Conservation (phyloP, 1,140 invertebrate genomes). For the Brachionus asplanchnoidis region DNA sequence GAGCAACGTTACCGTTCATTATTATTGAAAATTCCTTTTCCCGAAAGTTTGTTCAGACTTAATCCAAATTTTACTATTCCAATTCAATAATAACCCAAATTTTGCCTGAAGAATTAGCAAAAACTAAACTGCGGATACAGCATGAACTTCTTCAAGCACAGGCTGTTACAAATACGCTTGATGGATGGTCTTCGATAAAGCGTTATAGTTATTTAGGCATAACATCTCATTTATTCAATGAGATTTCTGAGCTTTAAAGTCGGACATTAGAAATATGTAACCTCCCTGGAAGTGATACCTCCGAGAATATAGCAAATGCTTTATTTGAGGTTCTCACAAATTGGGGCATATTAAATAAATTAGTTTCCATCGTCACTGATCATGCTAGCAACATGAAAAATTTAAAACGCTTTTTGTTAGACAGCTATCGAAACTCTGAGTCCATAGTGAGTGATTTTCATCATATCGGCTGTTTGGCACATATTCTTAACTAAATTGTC, state of each 20-base stretch:
- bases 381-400: neutral
- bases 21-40: no score
- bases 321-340: neutral
- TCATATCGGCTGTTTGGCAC: no score
- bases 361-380: neutral
- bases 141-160: neutral
- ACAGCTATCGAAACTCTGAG: neutral
- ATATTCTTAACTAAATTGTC: no score
- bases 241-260: neutral
- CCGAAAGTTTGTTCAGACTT: no score
- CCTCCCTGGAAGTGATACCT: neutral
- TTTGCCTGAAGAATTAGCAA: neutral
- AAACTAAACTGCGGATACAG: neutral
- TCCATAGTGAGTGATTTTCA: neutral
- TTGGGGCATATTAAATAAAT: neutral
- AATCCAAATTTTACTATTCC: no score
- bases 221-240: neutral
- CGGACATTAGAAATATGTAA: neutral
- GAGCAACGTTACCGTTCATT: no score
- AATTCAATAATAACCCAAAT: no score
- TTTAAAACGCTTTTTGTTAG: neutral
- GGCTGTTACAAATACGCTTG: neutral
- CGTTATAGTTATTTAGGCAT: neutral
- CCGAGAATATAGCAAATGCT: neutral
- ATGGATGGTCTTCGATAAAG: neutral